phyloP scores from a whole-genome alignment of 2,797 vertebrate species.

The Decapterus maruadsi region DNA sequence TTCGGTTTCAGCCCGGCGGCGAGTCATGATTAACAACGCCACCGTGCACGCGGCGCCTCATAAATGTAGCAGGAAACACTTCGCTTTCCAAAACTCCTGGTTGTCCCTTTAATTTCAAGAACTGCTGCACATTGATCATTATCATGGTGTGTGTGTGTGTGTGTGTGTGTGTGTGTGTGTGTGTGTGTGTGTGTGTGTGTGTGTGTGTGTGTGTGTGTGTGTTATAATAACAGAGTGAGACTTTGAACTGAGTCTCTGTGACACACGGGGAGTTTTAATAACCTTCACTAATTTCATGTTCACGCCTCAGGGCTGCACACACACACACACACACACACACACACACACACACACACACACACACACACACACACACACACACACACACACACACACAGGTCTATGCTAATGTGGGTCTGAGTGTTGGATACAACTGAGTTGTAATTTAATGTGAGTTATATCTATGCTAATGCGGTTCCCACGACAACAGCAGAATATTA shows the following conservation, averaged over 20 bases:
- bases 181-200: conserved; percentile 8
- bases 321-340: too few species aligned
- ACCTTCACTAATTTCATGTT: conserved; percentile 64
- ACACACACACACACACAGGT: conserved; percentile 19
- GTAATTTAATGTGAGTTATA: conserved; percentile 42
- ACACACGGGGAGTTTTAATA: conserved; percentile 50
- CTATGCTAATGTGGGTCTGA: conserved; percentile 45
- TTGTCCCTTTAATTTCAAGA: too few species aligned
- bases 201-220: conserved; percentile 28
- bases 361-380: not conserved
- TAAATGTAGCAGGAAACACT: too few species aligned
- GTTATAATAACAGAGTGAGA: conserved; percentile 25
- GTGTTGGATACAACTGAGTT: conserved; percentile 26
- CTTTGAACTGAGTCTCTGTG: conserved; percentile 19
- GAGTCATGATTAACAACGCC: too few species aligned
- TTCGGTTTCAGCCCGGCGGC: too few species aligned
- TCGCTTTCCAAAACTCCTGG: too few species aligned
- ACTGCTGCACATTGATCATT: too few species aligned
- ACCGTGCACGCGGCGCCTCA: too few species aligned
- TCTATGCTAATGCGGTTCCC: conserved; percentile 28
- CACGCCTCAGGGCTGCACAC: conserved; percentile 35
- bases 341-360: too few species aligned
- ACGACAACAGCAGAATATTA: not conserved
- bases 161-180: conserved; percentile 41
- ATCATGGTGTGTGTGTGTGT: not conserved